Base-by-base conservation (phyloP, 2,888 invertebrate species). In the Synergus umbraculus region DNA sequence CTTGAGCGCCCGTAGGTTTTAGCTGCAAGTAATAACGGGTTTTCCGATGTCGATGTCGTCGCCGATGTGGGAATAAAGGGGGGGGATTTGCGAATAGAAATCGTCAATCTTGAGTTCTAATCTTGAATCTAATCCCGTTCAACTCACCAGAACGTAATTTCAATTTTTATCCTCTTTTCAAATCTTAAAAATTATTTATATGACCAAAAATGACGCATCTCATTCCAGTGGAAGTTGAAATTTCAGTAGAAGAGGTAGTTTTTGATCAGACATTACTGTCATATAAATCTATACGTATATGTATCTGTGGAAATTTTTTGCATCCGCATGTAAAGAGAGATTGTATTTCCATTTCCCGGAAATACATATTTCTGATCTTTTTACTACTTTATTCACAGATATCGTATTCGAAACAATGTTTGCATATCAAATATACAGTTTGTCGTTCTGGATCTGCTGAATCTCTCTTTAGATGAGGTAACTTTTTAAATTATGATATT, bases 41-140 rank as follows among this genome's bases (percentile, higher is more conserved):
- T 80, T 76, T 76, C 78, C 78, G 66, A 67, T 41, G 69, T 79
- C 54, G 79, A 77, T 76, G 76, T 73, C 81, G 60, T 78, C 77
- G 63, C 63, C 63, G 76, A 76, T 76, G 60, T 29, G 43, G 29
- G 29, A 64, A 73, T 67, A 63, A 76, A 76, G 76, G 58, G 44
- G 44, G 79, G 58, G 37, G 65, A 73, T 46, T 29, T 73, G 43
- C 46, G 49, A 73, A 60, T 37, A 54, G 77, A 77, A 46, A 46
- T 69, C 46, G 46, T 67, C 44, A 5, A 44, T 67, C 22, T 0
- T 69, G 18, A 46, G 67, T 37, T 37, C 37, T 37, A 5, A 44
- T 67, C 22, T 1, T 49, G 18, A 46, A 46, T 54, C 8, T 54
- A 54, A 54, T 54, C 54, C 8, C 54, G 2, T 54, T 54, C 54